A percentile compares a stretch with the other conserved stretches of the same genome.
These are phyloP conservation scores for Lemur catta DNA, from an alignment of 2,797 vertebrate genomes.

Conservation along the genomic window DNA sequence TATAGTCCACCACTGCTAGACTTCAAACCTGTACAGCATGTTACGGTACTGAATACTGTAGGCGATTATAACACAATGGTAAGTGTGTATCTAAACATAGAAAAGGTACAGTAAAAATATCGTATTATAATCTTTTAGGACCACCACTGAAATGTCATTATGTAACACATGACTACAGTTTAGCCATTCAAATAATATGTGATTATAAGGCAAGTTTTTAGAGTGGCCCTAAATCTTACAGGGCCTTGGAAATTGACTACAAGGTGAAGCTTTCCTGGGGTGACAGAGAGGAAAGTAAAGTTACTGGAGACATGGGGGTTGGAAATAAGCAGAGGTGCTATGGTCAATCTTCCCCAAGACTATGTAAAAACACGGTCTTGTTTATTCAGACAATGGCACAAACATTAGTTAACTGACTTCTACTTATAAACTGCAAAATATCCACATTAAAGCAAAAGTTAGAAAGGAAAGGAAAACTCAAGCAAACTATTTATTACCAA, in stretches of 20 bases:
- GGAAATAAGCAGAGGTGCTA: background rate
- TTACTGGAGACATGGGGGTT: background rate
- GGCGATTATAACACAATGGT: background rate
- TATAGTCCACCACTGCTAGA: background rate
- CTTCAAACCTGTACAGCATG: background rate
- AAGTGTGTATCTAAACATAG: background rate
- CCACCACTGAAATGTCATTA: background rate
- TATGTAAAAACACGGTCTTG: background rate
- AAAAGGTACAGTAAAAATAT: background rate
- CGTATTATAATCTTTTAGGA: background rate
- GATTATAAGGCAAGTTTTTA: background rate
- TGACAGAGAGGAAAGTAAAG: background rate
- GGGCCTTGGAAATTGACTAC: background rate
- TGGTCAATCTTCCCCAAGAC: background rate
- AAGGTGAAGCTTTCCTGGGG: background rate
- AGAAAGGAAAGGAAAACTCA: background rate
- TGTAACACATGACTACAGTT: background rate
- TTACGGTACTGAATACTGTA: background rate
- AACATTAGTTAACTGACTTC: background rate
- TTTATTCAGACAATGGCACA: background rate
- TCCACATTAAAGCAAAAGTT: slow-evolving; percentile 2
- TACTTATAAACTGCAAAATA: slow-evolving; percentile 23
- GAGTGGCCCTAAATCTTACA: background rate
- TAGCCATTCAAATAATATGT: slow-evolving; percentile 31
- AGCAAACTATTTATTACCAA: background rate